Base-by-base conservation (phyloP, 2,797 vertebrate genomes). In the Lepidocolaptes lacrymiger region DNA sequence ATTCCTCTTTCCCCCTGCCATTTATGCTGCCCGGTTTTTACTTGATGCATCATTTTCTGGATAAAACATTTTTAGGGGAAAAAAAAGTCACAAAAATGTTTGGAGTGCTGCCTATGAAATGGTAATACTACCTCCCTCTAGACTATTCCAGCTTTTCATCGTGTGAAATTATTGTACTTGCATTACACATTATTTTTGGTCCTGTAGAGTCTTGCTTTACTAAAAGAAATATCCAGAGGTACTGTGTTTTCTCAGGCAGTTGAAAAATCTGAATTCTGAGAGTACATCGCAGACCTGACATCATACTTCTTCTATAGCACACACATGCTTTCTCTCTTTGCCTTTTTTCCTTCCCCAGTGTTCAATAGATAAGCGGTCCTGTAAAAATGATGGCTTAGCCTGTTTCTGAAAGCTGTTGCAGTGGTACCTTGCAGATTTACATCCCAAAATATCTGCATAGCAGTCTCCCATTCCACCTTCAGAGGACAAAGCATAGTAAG, bases 381-480 rank as follows among this genome's bases (percentile, higher is more conserved):
- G 37, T 32, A 91, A 89, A 80, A 89, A 71, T 24, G 49, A 83
- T 49, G 49, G n/a, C 36, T 62, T 83, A 44, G 24, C 34, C 12
- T 85, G 59, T 54, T 36, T 79, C 86, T 76, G 36, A 93, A 94
- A 78, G 32, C 72, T 64, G 48, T 88, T 92, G 28, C n/a, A 68
- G 41, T 74, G 68, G 3, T 64, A 71, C 28, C 49, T 89, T 68
- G 77, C 61, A 96, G 83, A 95, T 91, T 91, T 89, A 93, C 39
- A 43, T 49, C 48, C 44, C 49, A 62, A 85, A 89, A 88, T 20
- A 75, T 76, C 75, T 91, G 12, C n/a, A 88, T 32, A 78, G 27
- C 59, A 64, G 5, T 37, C 28, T 92, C 41, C 59, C 64, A 56
- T 72, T 41, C 30, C 0, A 0, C 36, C 86, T 58, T 82, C 86